Evolutionary conservation across 1,140 invertebrate species (phyloP).

Genomic region (Lordiphosa mommai): DNA sequence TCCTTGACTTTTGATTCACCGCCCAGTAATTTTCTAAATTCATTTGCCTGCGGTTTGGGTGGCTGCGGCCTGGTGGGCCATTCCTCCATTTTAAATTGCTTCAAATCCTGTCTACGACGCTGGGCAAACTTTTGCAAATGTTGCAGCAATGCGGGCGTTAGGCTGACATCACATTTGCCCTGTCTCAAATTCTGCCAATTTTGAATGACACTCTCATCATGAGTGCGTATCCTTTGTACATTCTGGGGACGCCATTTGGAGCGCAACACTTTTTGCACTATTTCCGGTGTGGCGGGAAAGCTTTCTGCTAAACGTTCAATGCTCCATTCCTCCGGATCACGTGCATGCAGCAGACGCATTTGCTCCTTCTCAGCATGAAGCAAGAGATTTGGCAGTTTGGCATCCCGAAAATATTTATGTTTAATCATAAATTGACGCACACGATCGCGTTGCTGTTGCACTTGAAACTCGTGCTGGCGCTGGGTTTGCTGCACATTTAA

Average conservation of each 20-base stretch:
- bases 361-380: conserved; percentile 92
- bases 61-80: conserved; percentile 37
- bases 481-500: conserved; percentile 75
- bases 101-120: conserved; percentile 37
- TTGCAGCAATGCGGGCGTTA: conserved; percentile 79
- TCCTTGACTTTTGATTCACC: conserved; percentile 2
- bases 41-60: conserved; percentile 64
- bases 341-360: conserved; percentile 85
- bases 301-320: conserved; percentile 86
- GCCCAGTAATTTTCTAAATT: conserved; percentile 80
- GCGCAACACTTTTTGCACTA: conserved; percentile 83
- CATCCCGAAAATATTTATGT: conserved; percentile 87
- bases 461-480: conserved; percentile 79
- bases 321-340: conserved; percentile 87
- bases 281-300: conserved; percentile 87
- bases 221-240: conserved; percentile 81
- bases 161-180: conserved; percentile 80
- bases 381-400: conserved; percentile 86
- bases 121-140: conserved; percentile 84
- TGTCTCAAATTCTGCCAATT: conserved; percentile 85
- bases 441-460: conserved; percentile 70
- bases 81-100: conserved; percentile 29
- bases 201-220: conserved; percentile 84
- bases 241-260: conserved; percentile 83
- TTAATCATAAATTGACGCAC: conserved; percentile 83